These are phyloP conservation scores for Ochropacha duplaris DNA, from an alignment of 2,888 invertebrate species.

Conservation along the genomic window DNA sequence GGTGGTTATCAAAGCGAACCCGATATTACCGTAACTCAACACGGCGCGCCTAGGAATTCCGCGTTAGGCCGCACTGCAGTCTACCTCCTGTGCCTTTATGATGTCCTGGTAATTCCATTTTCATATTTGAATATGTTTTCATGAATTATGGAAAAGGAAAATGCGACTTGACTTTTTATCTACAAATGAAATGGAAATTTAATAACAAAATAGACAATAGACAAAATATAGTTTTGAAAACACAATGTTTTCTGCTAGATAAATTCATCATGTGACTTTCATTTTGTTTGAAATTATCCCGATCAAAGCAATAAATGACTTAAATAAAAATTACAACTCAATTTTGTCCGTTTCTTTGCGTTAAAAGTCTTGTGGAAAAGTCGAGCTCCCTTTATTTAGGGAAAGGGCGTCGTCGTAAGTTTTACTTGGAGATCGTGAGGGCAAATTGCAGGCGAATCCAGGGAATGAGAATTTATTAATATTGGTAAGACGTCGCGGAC, in stretches of 20 bases:
- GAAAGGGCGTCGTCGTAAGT: slow-evolving; percentile 71
- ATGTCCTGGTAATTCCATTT: slow-evolving; percentile 7
- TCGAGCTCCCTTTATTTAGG: slow-evolving; percentile 66
- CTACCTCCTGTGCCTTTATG: slow-evolving; percentile 1
- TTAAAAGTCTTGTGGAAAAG: slow-evolving; percentile 46
- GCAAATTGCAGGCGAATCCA: slow-evolving; percentile 78
- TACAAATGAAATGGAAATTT: too few relatives aligned
- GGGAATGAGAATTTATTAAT: slow-evolving; percentile 82
- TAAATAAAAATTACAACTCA: slow-evolving; percentile 51
- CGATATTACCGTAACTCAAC: slow-evolving; percentile 62
- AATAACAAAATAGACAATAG: too few relatives aligned
- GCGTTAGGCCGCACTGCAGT: slow-evolving; percentile 39
- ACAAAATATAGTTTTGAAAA: too few relatives aligned
- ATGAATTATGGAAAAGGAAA: neutral
- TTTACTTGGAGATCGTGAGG: slow-evolving; percentile 64
- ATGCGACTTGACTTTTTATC: too few relatives aligned
- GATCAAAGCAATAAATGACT: slow-evolving; percentile 42
- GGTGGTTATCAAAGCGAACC: slow-evolving; percentile 56
- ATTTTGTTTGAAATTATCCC: slow-evolving; percentile 2
- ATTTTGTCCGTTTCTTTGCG: slow-evolving; percentile 36
- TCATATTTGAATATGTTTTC: neutral
- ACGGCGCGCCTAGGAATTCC: slow-evolving; percentile 61
- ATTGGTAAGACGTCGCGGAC: slow-evolving; percentile 64
- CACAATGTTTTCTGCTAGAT: too few relatives aligned
- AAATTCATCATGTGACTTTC: too few relatives aligned